Conservation (phyloP, 35 echinoderm and acorn worm species). For the Ptychodera flava region DNA sequence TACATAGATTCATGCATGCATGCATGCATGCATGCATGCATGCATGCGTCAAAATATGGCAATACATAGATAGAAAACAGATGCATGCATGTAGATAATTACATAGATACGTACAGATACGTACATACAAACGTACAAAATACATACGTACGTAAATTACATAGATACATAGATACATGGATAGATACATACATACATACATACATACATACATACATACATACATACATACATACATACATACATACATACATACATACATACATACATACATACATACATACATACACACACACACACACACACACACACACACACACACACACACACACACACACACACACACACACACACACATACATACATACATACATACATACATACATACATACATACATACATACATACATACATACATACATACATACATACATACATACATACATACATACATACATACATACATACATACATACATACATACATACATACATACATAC, state of each 20-base stretch:
- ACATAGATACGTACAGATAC: background rate
- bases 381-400: background rate
- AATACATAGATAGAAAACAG: too few species aligned
- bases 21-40: background rate
- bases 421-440: background rate
- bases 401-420: conserved; percentile 2
- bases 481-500: conserved; percentile 2
- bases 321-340: background rate
- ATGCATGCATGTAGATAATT: background rate
- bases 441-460: conserved; percentile 2
- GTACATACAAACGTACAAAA: background rate
- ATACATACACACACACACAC: background rate
- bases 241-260: conserved; percentile 2
- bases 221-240: background rate
- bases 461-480: background rate
- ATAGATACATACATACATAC: background rate
- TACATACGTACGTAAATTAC: background rate
- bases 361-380: conserved; percentile 2
- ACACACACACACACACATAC: background rate
- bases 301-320: background rate
- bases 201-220: background rate
- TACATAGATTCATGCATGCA: background rate
- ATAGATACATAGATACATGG: background rate
- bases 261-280: conserved; percentile 2
- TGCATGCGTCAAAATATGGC: background rate